Evolutionary conservation across 2,888 invertebrate species (phyloP).

Genomic region (Melipona beecheii): DNA sequence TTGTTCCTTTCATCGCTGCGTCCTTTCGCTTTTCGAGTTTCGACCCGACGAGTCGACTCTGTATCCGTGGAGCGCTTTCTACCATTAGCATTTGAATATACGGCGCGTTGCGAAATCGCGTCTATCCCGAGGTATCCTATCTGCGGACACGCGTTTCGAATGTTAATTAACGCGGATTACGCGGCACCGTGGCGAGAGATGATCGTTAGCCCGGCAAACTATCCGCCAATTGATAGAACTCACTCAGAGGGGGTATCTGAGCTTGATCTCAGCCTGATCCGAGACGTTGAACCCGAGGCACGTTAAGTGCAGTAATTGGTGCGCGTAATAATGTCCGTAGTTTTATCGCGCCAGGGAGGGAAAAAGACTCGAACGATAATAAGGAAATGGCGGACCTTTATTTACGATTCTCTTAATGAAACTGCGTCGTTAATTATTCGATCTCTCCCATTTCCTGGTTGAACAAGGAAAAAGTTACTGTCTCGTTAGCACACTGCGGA

Average conservation of each 20-base stretch:
- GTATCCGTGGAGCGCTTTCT: constrained; percentile 24
- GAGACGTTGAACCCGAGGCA: not conserved
- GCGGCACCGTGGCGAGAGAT: not conserved
- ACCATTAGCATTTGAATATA: constrained; percentile 42
- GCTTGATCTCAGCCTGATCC: not conserved
- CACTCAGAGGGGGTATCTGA: no score
- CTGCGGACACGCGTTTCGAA: constrained; percentile 14
- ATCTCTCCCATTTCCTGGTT: not conserved
- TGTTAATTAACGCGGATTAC: constrained; percentile 40
- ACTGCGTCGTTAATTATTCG: not conserved
- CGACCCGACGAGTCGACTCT: not conserved
- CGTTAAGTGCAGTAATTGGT: not conserved
- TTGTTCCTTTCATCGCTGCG: constrained; percentile 1
- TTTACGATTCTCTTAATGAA: not conserved
- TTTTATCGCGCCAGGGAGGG: not conserved
- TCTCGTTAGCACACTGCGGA: not conserved
- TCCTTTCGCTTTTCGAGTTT: constrained; percentile 17
- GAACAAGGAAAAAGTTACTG: not conserved
- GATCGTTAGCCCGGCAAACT: not conserved
- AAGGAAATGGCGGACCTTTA: not conserved
- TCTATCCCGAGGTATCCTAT: not conserved
- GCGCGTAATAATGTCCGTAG: not conserved
- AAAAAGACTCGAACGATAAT: not conserved
- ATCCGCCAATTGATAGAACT: not conserved
- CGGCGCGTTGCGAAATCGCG: constrained; percentile 26